A percentile compares a stretch with the other conserved stretches of the same genome.
Evolutionary conservation across 2,113 vertebrate genomes (phyloP).

Genomic region (Raja brachyura): DNA sequence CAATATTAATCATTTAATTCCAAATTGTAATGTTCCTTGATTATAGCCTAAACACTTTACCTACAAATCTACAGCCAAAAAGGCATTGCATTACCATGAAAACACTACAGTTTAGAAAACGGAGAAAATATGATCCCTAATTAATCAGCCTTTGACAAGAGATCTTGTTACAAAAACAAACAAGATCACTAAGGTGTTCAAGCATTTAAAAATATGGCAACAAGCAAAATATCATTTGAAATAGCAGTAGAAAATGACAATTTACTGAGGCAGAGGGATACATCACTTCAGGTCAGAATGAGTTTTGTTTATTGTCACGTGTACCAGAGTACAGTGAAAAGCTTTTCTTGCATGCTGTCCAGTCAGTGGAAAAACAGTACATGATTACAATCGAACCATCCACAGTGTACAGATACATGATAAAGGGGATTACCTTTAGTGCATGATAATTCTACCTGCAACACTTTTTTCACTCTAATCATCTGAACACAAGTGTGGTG

Average conservation of each 20-base stretch:
- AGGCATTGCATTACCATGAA: neutral
- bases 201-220: slow-evolving; percentile 3
- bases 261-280: neutral
- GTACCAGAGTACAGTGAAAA: too few relatives aligned
- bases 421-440: too few relatives aligned
- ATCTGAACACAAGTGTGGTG: slow-evolving; percentile 5
- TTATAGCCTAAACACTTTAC: neutral
- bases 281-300: neutral
- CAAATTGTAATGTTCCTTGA: neutral
- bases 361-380: too few relatives aligned
- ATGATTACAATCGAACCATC: too few relatives aligned
- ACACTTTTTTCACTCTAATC: slow-evolving; percentile 12
- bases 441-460: too few relatives aligned
- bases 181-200: neutral
- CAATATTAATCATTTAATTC: neutral
- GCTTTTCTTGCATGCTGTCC: too few relatives aligned
- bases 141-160: neutral
- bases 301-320: too few relatives aligned
- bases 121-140: slow-evolving; percentile 1
- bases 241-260: neutral
- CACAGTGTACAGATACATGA: too few relatives aligned
- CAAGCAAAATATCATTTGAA: neutral
- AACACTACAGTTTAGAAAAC: neutral
- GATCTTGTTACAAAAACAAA: slow-evolving; percentile 14
- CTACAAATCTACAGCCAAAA: neutral